Evolutionary conservation across 2,113 vertebrate genomes (phyloP).

Genomic region (Oreocharis arfaki): DNA sequence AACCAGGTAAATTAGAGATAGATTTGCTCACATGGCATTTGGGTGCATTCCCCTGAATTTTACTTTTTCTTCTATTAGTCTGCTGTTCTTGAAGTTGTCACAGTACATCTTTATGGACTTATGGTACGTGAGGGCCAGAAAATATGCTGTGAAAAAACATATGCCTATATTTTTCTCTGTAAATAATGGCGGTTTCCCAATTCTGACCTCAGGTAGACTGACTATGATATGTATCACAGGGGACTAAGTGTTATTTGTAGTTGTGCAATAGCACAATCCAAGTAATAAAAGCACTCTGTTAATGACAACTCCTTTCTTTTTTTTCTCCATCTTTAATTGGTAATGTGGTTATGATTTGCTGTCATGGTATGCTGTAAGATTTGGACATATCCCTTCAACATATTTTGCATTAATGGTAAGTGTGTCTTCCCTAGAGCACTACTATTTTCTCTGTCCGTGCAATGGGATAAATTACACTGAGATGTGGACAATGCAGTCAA

Average conservation of each 20-base stretch:
- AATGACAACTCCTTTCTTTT: not conserved
- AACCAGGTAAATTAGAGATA: not conserved
- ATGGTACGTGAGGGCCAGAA: not conserved
- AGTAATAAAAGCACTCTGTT: not conserved
- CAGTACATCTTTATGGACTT: not conserved
- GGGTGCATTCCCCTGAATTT: not conserved
- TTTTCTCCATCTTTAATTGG: not conserved
- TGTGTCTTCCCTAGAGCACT: not conserved
- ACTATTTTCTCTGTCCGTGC: not conserved
- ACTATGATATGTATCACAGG: not conserved
- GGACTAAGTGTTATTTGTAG: not conserved
- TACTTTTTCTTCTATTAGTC: not conserved
- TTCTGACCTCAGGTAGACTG: not conserved
- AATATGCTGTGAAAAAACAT: not conserved
- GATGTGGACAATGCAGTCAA: not conserved
- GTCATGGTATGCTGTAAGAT: not conserved
- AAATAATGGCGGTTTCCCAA: not conserved
- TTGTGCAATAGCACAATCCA: not conserved
- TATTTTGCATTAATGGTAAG: not conserved
- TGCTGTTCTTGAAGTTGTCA: not conserved
- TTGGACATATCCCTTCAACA: not conserved
- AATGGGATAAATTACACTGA: not conserved
- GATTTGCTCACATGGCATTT: not conserved
- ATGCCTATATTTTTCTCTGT: not conserved
- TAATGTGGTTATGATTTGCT: not conserved